Evolutionary conservation across 2,113 vertebrate genomes (phyloP), one percentile per base, ranked within the genome.

Genomic region (Anoura caudifer): DNA sequence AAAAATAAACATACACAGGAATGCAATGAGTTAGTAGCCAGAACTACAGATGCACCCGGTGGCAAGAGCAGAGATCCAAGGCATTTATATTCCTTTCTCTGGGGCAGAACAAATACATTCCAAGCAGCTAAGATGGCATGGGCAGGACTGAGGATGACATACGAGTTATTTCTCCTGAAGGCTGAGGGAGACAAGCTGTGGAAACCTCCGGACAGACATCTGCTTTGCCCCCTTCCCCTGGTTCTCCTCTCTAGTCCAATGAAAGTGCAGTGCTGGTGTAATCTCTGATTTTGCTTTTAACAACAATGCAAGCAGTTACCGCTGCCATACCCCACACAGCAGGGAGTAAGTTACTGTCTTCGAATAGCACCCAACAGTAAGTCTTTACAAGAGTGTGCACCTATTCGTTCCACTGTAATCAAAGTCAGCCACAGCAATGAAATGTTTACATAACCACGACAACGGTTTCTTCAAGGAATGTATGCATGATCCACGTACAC

Each of bases 11-110:
- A 70, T 28, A 90, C 65, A 61, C 15, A 52, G 72, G 41, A 59
- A 73, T 0, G 43, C 50, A 7, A 3, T 0, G 38, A 19, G 7
- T 63, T 41, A 76, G 73, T 0, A 38, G 87, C n/a, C 79, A 0
- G 67, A 38, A 3, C 65, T 10, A 2, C 2, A 4, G 52, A 5
- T 2, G 28, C 2, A 0, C 26, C 15, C 4, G 0, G 19, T 2
- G 17, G 26, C 19, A 0, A 9, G 56, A n/a, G 24, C 76, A 75
- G 52, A 31, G 41, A 3, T 31, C 28, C 0, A 4, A 13, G 47
- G 20, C 26, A 4, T 13, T n/a, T 13, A 1, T 7, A 7, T 11
- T 26, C 14, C 7, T 5, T 45, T 31, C 36, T 38, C 3, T 12
- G 41, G 63, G 47, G 26, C 14, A 50, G 84, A 22, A 22, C 15